Base-by-base conservation (phyloP, 1,140 invertebrate genomes). In the Bursaphelenchus mucronatus region DNA sequence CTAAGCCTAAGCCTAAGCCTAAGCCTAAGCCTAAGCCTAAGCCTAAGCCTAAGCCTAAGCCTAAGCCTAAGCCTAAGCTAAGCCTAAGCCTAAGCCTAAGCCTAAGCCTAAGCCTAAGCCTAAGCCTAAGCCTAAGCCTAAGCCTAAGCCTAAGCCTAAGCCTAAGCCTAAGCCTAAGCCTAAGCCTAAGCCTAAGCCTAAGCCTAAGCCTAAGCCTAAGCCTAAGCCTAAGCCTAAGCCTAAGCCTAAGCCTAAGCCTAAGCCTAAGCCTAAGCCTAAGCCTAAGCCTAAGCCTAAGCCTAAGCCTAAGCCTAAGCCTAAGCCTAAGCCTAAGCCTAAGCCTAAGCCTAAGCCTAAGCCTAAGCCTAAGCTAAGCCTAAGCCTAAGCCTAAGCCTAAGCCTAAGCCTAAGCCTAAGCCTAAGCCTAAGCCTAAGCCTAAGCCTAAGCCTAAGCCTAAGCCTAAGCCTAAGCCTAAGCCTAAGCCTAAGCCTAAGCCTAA, bases 401-500 rank as follows among this genome's bases (percentile, higher is more conserved):
- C 52, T 54, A 54, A 39, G 30, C 52, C 52, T 54, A 54, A 39
- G 30, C 52, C 52, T 54, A 54, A 39, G 30, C 52, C 52, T 54
- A 54, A 54, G 30, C 52, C 30, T 54, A 54, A 39, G 30, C 52
- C 30, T 54, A 54, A 39, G 30, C 52, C 52, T 54, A 54, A 39
- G 30, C 52, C 30, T 54, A 54, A 39, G 30, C 52, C 52, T 54
- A 54, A 39, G 30, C 52, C 15, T 54, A 54, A 39, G 30, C 52
- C 15, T 54, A 54, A 39, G 30, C 52, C 52, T 54, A 54, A 39
- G 30, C 52, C 52, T 54, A 54, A 39, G 30, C 52, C 15, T 54
- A 39, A 39, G 30, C 52, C 15, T 54, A 39, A 54, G 30, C 52
- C 15, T 54, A 54, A 39, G 30, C 52, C 15, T 54, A 54, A 39